Evolutionary conservation across 1,140 invertebrate species (phyloP), one percentile per base, ranked within the genome.

Genomic region (Drosophila sulfurigaster): DNA sequence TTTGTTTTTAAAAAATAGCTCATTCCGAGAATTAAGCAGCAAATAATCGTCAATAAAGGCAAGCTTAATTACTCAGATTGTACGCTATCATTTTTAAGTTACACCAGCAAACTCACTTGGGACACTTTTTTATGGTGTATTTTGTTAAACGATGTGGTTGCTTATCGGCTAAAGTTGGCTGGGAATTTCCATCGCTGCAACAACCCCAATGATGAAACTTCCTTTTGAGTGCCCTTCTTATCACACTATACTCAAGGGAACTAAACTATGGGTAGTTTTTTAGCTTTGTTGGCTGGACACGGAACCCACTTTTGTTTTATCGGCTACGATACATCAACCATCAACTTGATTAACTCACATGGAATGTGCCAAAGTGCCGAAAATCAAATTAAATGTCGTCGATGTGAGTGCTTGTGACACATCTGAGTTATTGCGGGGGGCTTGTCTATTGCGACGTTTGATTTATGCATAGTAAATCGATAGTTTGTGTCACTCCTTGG

Each of bases 331-430:
- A 89, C 85, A 88, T 85, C 75, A 89, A 68, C 70, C 90, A 90
- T 90, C 86, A 88, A 81, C 62, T 79, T 83, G 86, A 91, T 82
- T 90, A 91, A 85, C 78, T 82, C 77, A 75, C 68, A 67, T 58
- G 69, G 73, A 82, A 72, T 87, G 81, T 79, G 78, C 75, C 72
- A 75, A 81, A 83, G 76, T 81, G 75, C 72, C 79, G 80, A 78
- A 91, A 92, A 91, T 91, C 83, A 91, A 92, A 91, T 92, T 92
- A 91, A 90, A 90, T 91, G 63, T 76, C 65, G 70, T 78, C 87
- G 91, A 92, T 85, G 79, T 83, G 80, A 90, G 73, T 90, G 85
- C 79, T 92, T 73, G 71, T 92, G 91, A 92, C 91, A 92, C 68
- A 78, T 91, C 72, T 52, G 72, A 79, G 65, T 62, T 67, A 45